Evolutionary conservation across 2,797 vertebrate species (phyloP).

Genomic region (Tamandua tetradactyla): DNA sequence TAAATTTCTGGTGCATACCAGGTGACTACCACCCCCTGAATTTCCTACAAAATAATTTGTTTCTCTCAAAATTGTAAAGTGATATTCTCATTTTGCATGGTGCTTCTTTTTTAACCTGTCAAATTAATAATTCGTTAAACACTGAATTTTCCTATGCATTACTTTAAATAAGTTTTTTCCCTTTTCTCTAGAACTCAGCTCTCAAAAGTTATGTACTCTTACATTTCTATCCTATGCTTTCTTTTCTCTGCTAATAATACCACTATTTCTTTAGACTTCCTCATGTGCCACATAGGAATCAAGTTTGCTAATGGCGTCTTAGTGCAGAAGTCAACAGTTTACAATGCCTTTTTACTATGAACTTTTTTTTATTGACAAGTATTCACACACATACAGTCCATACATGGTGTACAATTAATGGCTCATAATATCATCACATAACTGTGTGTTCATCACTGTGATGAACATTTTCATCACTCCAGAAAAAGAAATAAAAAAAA

Average conservation of each 20-base stretch:
- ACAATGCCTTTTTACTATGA: not conserved
- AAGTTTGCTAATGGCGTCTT: not conserved
- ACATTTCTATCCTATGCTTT: not conserved
- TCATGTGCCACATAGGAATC: not conserved
- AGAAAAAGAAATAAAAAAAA: no score
- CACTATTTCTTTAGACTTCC: constrained; percentile 18
- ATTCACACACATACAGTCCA: no score
- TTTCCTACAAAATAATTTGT: not conserved
- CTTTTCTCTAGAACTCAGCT: not conserved
- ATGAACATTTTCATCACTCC: no score
- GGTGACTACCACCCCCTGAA: not conserved
- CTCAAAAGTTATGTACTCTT: not conserved
- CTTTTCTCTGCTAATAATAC: not conserved
- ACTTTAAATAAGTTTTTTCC: constrained; percentile 4
- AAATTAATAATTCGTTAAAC: not conserved
- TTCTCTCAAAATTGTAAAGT: constrained; percentile 32
- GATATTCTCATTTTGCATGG: not conserved
- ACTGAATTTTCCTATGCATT: not conserved
- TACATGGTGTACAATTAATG: no score
- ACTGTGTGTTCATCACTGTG: no score
- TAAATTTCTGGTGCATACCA: not conserved
- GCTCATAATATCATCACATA: no score
- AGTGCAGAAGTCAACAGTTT: not conserved
- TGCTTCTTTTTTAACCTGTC: not conserved
- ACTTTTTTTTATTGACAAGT: no score